Evolutionary conservation across 1,140 invertebrate species (phyloP).

Genomic region (Lepidurus packardi): DNA sequence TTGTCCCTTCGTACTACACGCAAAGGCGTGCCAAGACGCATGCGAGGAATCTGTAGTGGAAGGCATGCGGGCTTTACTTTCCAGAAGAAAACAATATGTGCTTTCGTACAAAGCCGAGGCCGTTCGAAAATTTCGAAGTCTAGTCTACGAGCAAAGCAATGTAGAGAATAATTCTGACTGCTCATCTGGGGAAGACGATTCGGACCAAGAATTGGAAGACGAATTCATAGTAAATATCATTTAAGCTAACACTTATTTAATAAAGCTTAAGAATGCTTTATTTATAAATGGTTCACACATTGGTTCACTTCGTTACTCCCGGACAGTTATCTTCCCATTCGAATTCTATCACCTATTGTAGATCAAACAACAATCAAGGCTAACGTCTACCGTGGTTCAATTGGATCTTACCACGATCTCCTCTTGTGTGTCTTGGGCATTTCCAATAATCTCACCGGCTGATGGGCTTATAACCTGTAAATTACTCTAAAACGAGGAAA

Average conservation of each 20-base stretch:
- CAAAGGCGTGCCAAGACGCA: background rate
- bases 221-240: background rate
- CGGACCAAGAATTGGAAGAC: background rate
- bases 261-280: background rate
- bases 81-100: background rate
- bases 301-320: background rate
- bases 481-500: background rate
- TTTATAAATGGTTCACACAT: background rate
- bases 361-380: background rate
- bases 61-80: background rate
- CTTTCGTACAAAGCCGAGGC: background rate
- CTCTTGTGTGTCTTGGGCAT: background rate
- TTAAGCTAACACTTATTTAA: background rate
- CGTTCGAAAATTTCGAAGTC: background rate
- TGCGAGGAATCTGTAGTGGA: background rate
- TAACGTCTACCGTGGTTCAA: background rate
- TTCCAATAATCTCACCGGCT: background rate
- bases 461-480: background rate
- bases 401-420: background rate
- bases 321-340: background rate
- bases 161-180: background rate
- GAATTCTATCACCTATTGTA: background rate
- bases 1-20: background rate
- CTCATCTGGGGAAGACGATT: background rate
- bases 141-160: background rate